phyloP scores from a whole-genome alignment of 2,797 vertebrate species.

The Fundulus diaphanus region DNA sequence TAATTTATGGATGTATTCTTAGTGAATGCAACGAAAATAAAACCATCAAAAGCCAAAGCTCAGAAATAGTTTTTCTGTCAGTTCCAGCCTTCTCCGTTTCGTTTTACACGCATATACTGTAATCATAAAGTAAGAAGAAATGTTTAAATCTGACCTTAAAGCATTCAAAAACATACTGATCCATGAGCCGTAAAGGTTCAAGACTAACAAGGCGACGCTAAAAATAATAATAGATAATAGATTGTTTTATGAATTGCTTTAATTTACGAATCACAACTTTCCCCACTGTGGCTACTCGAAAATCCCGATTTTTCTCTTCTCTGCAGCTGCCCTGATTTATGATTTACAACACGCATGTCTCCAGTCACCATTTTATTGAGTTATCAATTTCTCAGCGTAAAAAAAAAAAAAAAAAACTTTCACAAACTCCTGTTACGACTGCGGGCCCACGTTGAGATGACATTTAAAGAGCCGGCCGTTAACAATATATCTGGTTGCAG shows the following conservation, averaged over 20 bases:
- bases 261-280: slow-evolving; percentile 29
- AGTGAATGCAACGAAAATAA: not conserved
- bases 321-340: slow-evolving; percentile 76
- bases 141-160: too few relatives aligned
- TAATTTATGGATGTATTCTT: too few relatives aligned
- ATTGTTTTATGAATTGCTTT: not conserved
- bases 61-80: not conserved
- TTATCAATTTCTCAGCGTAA: slow-evolving; percentile 73
- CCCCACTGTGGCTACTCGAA: slow-evolving; percentile 55
- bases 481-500: slow-evolving; percentile 83
- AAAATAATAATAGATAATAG: too few relatives aligned
- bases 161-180: not conserved
- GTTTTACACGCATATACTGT: not conserved
- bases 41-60: not conserved
- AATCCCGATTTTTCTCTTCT: slow-evolving; percentile 59
- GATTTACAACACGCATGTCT: slow-evolving; percentile 73
- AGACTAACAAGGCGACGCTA: not conserved
- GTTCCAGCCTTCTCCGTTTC: not conserved
- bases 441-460: slow-evolving; percentile 52
- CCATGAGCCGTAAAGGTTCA: not conserved
- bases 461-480: slow-evolving; percentile 68
- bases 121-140: too few relatives aligned
- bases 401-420: slow-evolving; percentile 45
- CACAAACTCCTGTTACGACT: slow-evolving; percentile 66
- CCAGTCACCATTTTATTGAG: slow-evolving; percentile 64